These are phyloP conservation scores for Atractosteus spatula DNA, from an alignment of 2,113 vertebrate species.

Conservation along the genomic window DNA sequence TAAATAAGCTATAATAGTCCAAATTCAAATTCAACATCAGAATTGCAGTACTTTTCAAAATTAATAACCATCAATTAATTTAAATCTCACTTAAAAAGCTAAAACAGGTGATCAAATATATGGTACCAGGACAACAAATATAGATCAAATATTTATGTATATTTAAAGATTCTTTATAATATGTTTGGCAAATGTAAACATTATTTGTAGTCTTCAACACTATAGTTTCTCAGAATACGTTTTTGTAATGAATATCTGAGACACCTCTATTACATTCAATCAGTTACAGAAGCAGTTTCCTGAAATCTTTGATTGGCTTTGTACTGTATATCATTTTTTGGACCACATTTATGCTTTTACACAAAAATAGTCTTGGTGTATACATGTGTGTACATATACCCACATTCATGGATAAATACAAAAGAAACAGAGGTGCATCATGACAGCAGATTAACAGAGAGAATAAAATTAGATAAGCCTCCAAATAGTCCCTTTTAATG, in stretches of 20 bases:
- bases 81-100: background rate
- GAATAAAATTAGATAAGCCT: background rate
- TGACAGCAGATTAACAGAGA: background rate
- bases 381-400: background rate
- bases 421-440: background rate
- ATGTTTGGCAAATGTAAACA: background rate
- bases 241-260: too few species aligned
- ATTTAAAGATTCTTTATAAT: background rate
- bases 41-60: too few species aligned
- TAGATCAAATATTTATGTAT: background rate
- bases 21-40: too few species aligned
- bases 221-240: background rate
- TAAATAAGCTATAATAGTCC: too few species aligned
- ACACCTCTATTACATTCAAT: too few species aligned
- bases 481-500: background rate
- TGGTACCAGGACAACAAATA: background rate
- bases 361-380: background rate
- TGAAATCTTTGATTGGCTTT: too few species aligned
- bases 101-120: background rate
- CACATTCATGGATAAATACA: background rate
- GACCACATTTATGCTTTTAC: background rate
- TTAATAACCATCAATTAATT: too few species aligned
- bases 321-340: too few species aligned
- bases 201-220: background rate
- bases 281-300: too few species aligned